These are phyloP conservation scores for Danio jaintianensis DNA, from an alignment of 2,797 vertebrate species.

Conservation along the genomic window DNA sequence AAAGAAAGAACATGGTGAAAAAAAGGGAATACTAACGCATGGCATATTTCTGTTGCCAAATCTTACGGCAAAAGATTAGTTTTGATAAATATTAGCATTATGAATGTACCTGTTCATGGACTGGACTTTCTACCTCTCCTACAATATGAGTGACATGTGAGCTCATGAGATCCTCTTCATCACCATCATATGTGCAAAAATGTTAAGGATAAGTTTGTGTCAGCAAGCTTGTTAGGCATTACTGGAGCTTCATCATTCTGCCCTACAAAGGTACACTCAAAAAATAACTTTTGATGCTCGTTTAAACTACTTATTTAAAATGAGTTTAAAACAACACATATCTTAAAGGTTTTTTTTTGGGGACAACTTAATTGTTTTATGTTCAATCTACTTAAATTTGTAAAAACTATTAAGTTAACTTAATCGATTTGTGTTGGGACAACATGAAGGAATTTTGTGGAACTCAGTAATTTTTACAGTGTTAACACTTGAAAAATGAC, in stretches of 20 bases:
- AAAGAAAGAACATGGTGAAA: conserved; percentile 6
- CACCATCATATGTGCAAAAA: conserved; percentile 78
- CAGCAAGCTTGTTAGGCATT: neutral
- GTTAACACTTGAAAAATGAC: too few species aligned
- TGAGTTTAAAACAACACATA: too few species aligned
- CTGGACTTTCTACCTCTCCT: conserved; percentile 74
- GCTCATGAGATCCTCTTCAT: conserved; percentile 79
- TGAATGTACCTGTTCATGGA: conserved; percentile 73
- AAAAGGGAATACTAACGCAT: neutral
- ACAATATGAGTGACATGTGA: conserved; percentile 81
- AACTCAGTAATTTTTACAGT: too few species aligned
- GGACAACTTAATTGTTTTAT: too few species aligned
- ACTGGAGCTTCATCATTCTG: neutral
- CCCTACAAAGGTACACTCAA: too few species aligned
- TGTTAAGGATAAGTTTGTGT: conserved; percentile 71
- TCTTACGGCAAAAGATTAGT: neutral
- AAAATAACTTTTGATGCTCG: too few species aligned
- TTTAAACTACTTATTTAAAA: too few species aligned
- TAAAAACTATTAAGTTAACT: too few species aligned
- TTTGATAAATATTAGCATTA: neutral
- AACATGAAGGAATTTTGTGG: too few species aligned
- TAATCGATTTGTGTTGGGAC: too few species aligned
- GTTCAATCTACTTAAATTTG: too few species aligned
- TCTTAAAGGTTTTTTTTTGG: too few species aligned
- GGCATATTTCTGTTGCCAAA: neutral